Percentiles rank a stretch among this genome's conserved stretches.
Evolutionary conservation across 2,113 vertebrate genomes (phyloP).

Genomic region (Bombycilla garrulus): DNA sequence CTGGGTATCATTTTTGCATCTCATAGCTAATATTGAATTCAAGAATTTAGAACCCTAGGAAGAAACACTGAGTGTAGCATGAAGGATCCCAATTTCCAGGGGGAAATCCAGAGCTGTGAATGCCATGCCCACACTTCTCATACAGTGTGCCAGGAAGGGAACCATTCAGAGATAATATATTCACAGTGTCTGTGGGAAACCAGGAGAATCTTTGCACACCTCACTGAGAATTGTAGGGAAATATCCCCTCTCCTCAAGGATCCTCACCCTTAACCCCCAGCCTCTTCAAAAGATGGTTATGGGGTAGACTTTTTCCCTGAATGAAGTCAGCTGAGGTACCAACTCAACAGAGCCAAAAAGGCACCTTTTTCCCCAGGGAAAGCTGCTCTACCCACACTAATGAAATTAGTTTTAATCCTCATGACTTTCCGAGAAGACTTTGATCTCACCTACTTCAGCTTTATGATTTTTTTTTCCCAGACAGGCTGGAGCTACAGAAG

Average conservation of each 20-base stretch:
- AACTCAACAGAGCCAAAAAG: neutral
- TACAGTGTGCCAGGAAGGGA: neutral
- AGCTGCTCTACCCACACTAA: neutral
- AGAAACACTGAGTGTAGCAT: neutral
- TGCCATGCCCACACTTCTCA: neutral
- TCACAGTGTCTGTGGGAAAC: neutral
- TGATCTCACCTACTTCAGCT: neutral
- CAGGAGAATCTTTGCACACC: neutral
- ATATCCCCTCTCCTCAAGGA: neutral
- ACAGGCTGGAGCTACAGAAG: neutral
- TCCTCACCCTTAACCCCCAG: neutral
- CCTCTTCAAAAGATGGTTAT: accelerated
- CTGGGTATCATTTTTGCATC: neutral
- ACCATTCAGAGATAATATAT: neutral
- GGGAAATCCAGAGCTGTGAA: neutral
- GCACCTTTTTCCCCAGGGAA: neutral
- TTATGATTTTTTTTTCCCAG: neutral
- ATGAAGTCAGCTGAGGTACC: neutral
- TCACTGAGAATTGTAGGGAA: neutral
- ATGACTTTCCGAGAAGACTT: neutral
- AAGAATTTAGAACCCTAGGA: neutral
- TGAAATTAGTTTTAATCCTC: neutral
- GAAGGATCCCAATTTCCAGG: neutral
- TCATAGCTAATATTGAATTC: neutral
- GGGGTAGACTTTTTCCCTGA: neutral